Conservation (phyloP, 2,888 invertebrate species). For the Tetragonisca angustula region DNA sequence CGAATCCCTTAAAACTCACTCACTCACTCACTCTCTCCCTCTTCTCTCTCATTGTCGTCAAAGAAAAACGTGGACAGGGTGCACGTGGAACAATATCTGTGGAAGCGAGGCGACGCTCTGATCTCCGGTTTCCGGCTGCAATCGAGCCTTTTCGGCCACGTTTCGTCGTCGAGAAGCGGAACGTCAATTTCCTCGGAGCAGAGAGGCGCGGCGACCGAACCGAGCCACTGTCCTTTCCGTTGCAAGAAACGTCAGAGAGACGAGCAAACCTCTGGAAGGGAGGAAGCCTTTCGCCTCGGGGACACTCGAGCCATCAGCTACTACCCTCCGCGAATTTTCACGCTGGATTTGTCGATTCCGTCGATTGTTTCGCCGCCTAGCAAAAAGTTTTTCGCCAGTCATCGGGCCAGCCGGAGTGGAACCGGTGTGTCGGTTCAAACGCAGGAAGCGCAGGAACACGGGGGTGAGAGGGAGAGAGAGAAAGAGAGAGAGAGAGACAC, state of each 20-base stretch:
- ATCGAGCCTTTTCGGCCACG: neutral
- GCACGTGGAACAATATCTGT: constrained; percentile 1
- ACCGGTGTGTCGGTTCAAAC: neutral
- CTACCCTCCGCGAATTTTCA: neutral
- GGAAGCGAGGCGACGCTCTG: neutral
- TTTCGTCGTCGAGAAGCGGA: neutral
- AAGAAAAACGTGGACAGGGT: neutral
- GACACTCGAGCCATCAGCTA: too few species aligned
- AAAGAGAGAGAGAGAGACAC: neutral
- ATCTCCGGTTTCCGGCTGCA: neutral
- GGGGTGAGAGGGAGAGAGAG: neutral
- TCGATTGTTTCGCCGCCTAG: constrained; percentile 4
- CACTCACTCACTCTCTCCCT: too few species aligned
- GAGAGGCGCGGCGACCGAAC: too few species aligned
- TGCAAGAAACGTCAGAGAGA: neutral
- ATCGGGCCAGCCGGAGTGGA: neutral
- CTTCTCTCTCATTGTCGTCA: neutral
- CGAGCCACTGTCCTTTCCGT: neutral
- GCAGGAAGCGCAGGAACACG: neutral
- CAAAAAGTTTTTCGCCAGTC: neutral
- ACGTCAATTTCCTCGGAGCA: constrained; percentile 9
- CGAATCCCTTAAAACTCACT: neutral
- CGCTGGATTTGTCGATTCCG: neutral
- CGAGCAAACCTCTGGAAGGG: neutral
- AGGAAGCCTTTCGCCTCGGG: too few species aligned